These are phyloP conservation scores for Mesorhabditis sp. DNA, from an alignment of 2,888 invertebrate species.

Conservation along the genomic window DNA sequence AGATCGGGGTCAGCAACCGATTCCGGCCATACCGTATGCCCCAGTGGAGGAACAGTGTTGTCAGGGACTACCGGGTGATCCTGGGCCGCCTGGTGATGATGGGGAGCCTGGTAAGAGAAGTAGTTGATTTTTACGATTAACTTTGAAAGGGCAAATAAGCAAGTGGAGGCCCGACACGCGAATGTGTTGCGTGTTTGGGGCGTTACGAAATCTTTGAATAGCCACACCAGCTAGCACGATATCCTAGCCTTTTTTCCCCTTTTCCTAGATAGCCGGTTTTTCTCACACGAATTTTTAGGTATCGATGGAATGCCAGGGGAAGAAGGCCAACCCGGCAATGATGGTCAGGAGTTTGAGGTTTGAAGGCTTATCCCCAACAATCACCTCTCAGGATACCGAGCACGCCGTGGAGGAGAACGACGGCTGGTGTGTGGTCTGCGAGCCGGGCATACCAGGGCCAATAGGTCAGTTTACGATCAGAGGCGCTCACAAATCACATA, in stretches of 20 bases:
- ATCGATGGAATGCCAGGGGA: neutral
- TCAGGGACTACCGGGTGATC: neutral
- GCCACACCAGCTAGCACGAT: no score
- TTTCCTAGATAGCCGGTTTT: neutral
- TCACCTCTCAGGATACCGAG: neutral
- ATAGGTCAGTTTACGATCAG: neutral
- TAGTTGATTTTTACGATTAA: neutral
- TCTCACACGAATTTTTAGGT: neutral
- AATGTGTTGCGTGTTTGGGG: no score
- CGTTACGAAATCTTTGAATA: no score
- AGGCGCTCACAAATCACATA: neutral
- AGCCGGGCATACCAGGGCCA: neutral
- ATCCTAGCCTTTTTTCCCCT: no score
- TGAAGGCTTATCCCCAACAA: neutral
- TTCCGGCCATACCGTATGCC: neutral
- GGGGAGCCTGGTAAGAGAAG: neutral
- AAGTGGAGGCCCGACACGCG: no score
- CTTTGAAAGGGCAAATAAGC: neutral
- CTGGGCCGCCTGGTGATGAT: conserved; percentile 1
- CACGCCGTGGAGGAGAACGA: neutral
- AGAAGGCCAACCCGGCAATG: neutral
- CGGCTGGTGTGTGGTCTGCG: conserved; percentile 6
- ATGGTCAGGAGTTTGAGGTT: neutral
- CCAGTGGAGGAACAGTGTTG: neutral
- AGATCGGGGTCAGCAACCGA: neutral